Evolutionary conservation across 2,113 vertebrate genomes (phyloP).

Genomic region (Axis porcinus): DNA sequence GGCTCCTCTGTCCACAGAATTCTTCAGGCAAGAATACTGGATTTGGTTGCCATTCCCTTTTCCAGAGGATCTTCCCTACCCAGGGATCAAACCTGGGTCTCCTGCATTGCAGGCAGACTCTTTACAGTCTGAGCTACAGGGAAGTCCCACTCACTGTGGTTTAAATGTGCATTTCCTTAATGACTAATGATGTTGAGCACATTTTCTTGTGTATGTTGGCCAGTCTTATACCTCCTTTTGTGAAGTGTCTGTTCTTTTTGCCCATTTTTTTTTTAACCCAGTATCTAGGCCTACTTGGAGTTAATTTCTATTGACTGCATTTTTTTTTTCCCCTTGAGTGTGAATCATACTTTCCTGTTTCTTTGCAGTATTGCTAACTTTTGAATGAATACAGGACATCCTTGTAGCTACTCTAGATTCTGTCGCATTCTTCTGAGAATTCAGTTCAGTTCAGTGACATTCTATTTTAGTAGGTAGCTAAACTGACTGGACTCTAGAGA

Average conservation of each 20-base stretch:
- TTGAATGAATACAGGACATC: not conserved
- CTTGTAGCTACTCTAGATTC: not conserved
- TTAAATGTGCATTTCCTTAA: not conserved
- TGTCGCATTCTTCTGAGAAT: not conserved
- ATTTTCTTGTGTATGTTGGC: not conserved
- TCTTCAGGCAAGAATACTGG: not conserved
- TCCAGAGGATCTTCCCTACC: not conserved
- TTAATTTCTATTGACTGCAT: not conserved
- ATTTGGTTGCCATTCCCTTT: not conserved
- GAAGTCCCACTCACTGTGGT: not conserved
- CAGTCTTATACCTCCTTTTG: not conserved
- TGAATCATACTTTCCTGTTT: not conserved
- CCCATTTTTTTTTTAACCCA: not conserved
- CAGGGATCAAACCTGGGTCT: not conserved
- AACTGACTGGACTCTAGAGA: not conserved
- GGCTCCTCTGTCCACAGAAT: not conserved
- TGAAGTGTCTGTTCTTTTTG: not conserved
- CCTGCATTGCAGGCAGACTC: not conserved
- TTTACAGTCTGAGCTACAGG: not conserved
- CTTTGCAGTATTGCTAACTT: not conserved
- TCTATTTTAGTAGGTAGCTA: not conserved
- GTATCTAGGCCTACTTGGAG: not conserved
- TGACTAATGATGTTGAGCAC: not conserved
- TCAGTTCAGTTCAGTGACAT: not conserved
- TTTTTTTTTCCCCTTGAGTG: not conserved